Evolutionary conservation across 2,113 vertebrate genomes (phyloP), one percentile per base, ranked within the genome.

Genomic region (Peucedramus taeniatus): DNA sequence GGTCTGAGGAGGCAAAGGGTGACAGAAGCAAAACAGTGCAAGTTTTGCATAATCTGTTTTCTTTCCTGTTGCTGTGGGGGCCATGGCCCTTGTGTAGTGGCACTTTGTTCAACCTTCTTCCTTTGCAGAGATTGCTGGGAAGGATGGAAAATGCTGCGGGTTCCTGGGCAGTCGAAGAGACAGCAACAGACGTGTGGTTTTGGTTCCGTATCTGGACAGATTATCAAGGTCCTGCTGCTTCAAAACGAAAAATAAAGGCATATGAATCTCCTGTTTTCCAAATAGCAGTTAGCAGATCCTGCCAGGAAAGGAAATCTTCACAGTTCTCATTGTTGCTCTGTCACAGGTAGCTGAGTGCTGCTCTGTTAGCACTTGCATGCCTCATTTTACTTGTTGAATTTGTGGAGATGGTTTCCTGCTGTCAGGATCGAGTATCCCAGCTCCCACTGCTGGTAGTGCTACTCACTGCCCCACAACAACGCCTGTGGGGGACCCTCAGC

Each of bases 161-260:
- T 79, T 47, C 61, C 50, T 0, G 3, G 39, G 19, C 50, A 37
- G 37, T 11, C 0, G 0, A 33, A 69, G 47, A 26, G 47, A 13
- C 3, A 16, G 72, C 2, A 4, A 3, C 47, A 65, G 60, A 84
- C 74, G 17, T 28, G 18, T 0, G 0, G 4, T 61, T 88, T 75
- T 39, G 27, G 18, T 60, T 86, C 18, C 31, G 24, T 80, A 2
- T 4, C 66, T 37, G 53, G 20, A 44, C 5, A 2, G 56, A 47
- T 83, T 81, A 40, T 95, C 86, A 23, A 91, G 49, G 33, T 78
- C 39, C 69, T 93, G 71, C 44, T 95, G 37, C 78, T 93, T 95
- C 81, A 78, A 86, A 74, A 89, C 2, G 9, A 72, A 69, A 87
- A 83, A 61, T 61, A 59, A 87, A 88, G 53, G 2, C 27, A 6